These are phyloP conservation scores for Tretioscincus oriximinensis DNA, from an alignment of 2,113 vertebrate species.

Conservation along the genomic window DNA sequence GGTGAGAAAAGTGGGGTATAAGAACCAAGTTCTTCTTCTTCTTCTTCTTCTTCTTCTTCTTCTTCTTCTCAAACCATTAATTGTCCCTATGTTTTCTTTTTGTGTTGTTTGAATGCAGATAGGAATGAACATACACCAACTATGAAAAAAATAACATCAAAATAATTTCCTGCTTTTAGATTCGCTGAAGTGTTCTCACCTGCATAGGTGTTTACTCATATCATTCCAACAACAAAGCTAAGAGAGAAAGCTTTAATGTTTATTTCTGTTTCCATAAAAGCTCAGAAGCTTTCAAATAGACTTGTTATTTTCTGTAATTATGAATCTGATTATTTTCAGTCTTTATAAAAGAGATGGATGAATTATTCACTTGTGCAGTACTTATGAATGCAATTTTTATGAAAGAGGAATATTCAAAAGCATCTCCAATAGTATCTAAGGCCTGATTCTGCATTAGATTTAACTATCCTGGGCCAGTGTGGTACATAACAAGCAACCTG, in stretches of 20 bases:
- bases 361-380: slow-evolving; percentile 2
- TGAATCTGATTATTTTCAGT: slow-evolving; percentile 43
- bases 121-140: background rate
- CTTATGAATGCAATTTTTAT: too few species aligned
- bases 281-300: slow-evolving; percentile 21
- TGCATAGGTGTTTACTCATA: slow-evolving; percentile 53
- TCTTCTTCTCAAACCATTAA: too few species aligned
- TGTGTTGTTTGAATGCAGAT: background rate
- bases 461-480: too few species aligned
- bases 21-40: too few species aligned
- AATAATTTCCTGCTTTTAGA: slow-evolving; percentile 5
- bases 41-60: too few species aligned
- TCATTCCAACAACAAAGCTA: slow-evolving; percentile 66
- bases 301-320: slow-evolving; percentile 50
- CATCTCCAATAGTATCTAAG: too few species aligned
- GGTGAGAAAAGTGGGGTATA: too few species aligned
- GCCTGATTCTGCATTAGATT: too few species aligned
- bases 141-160: background rate
- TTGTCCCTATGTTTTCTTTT: too few species aligned
- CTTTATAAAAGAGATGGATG: slow-evolving; percentile 17
- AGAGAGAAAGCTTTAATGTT: background rate
- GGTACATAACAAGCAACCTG: too few species aligned
- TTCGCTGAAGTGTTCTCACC: slow-evolving; percentile 39
- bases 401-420: background rate
- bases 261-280: slow-evolving; percentile 9